phyloP scores from a whole-genome alignment of 2,113 vertebrate species.

The Stegastes partitus region DNA sequence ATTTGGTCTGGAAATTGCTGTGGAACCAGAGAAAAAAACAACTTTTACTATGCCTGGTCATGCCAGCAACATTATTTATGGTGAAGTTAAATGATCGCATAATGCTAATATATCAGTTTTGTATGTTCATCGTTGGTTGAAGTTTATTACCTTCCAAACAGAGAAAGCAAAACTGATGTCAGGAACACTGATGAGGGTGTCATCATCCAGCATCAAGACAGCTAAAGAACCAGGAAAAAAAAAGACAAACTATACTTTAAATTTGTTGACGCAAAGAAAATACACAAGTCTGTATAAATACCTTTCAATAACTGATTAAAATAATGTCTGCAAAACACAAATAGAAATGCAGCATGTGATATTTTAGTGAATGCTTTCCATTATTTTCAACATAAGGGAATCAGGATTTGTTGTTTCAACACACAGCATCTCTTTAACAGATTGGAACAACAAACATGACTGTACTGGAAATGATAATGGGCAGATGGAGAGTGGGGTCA shows the following conservation, averaged over 20 bases:
- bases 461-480: too few relatives aligned
- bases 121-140: not conserved
- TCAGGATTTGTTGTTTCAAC: too few relatives aligned
- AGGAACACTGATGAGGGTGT: conserved; percentile 92
- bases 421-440: too few relatives aligned
- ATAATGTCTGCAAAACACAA: not conserved
- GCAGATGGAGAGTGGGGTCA: too few relatives aligned
- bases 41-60: not conserved
- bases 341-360: too few relatives aligned
- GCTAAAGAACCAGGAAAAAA: conserved; percentile 77
- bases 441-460: too few relatives aligned
- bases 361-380: too few relatives aligned
- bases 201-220: conserved; percentile 95
- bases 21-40: conserved; percentile 28
- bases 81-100: not conserved
- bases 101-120: not conserved
- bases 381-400: too few relatives aligned
- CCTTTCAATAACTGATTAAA: not conserved
- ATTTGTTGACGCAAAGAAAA: not conserved
- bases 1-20: conserved; percentile 97
- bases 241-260: not conserved
- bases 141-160: conserved; percentile 92
- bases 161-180: conserved; percentile 95
- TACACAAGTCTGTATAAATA: too few relatives aligned
- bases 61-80: not conserved